Conservation (phyloP, 2,888 invertebrate species). For the Temnothorax unifasciatus region DNA sequence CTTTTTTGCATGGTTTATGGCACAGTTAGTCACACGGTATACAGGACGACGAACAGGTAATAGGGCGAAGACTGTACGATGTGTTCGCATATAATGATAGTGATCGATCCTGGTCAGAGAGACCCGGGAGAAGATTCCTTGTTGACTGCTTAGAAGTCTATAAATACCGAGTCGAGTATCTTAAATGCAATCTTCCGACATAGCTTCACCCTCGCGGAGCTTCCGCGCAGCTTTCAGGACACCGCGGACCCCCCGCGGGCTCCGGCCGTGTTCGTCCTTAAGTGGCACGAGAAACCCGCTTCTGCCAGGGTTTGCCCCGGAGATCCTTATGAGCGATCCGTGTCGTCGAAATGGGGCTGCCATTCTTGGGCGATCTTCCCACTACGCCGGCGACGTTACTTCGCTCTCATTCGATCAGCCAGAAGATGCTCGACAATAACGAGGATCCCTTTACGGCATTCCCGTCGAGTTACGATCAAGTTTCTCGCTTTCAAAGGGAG, state of each 20-base stretch:
- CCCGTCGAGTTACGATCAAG: slow-evolving; percentile 57
- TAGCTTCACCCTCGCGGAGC: slow-evolving; percentile 63
- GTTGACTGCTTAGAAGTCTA: slow-evolving; percentile 65
- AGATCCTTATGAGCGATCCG: slow-evolving; percentile 65
- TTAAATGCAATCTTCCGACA: slow-evolving; percentile 78
- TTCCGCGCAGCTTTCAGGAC: slow-evolving; percentile 69
- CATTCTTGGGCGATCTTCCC: slow-evolving; percentile 59
- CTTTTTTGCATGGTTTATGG: slow-evolving; percentile 10
- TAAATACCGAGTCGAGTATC: slow-evolving; percentile 77
- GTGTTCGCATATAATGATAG: slow-evolving; percentile 49
- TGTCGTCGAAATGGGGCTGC: slow-evolving; percentile 71
- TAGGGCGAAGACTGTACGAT: slow-evolving; percentile 14
- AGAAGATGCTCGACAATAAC: slow-evolving; percentile 56
- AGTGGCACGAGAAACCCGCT: slow-evolving; percentile 69
- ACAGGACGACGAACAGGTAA: not conserved
- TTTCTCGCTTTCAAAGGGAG: slow-evolving; percentile 55
- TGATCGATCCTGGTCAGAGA: slow-evolving; percentile 70
- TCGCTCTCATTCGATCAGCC: slow-evolving; percentile 69
- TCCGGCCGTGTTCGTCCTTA: slow-evolving; percentile 70
- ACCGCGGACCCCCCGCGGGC: slow-evolving; percentile 67
- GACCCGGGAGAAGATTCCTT: slow-evolving; percentile 45
- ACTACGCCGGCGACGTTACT: slow-evolving; percentile 67
- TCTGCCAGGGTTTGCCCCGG: slow-evolving; percentile 54
- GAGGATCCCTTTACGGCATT: slow-evolving; percentile 61
- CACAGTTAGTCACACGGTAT: slow-evolving; percentile 24